phyloP scores from a whole-genome alignment of 2,888 invertebrate genomes.

The Caenorhabditis drosophilae region DNA sequence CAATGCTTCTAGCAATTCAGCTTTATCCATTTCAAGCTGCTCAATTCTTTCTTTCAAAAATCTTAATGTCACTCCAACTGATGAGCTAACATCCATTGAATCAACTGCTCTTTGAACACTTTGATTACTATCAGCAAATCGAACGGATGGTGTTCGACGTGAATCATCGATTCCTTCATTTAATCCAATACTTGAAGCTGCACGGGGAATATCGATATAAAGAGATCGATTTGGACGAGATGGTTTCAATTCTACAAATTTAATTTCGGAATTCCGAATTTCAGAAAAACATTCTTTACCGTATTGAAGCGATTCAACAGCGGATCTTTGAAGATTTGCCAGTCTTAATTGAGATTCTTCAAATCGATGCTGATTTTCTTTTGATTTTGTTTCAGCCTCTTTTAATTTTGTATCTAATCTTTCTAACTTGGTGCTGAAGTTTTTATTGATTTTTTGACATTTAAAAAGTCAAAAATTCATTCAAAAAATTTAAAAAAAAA shows the following conservation, averaged over 20 bases:
- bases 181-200: conserved; percentile 17
- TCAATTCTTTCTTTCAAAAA: conserved; percentile 49
- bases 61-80: conserved; percentile 44
- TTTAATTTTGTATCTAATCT: conserved; percentile 23
- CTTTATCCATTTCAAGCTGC: conserved; percentile 45
- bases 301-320: conserved; percentile 31
- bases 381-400: conserved; percentile 16
- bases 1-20: conserved; percentile 17
- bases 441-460: no score
- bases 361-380: conserved; percentile 15
- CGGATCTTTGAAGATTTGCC: conserved; percentile 13
- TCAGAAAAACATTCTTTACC: no score
- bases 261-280: background rate
- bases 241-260: conserved; percentile 11
- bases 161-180: conserved; percentile 22
- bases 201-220: conserved; percentile 34
- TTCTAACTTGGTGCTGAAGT: conserved; percentile 35
- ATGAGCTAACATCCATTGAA: conserved; percentile 40
- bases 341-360: conserved; percentile 23
- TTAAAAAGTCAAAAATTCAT: no score
- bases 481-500: no score
- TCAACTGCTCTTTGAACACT: conserved; percentile 13
- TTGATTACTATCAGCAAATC: conserved; percentile 18
- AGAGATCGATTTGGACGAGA: conserved; percentile 26
- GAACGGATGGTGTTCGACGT: conserved; percentile 21